Conservation (phyloP, 2,113 vertebrate species). For the Sander vitreus region DNA sequence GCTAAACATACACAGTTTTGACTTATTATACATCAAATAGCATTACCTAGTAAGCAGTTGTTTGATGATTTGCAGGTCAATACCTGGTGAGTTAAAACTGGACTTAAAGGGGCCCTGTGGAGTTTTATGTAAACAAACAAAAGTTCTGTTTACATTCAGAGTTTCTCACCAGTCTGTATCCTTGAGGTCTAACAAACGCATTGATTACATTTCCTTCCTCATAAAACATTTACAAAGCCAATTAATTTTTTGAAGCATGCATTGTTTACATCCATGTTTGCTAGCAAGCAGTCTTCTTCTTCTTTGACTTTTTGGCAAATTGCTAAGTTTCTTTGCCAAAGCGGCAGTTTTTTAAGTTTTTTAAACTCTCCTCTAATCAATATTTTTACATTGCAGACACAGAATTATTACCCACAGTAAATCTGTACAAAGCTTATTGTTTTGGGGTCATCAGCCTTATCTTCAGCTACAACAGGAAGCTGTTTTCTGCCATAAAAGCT, state of each 20-base stretch:
- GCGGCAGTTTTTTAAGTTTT: background rate
- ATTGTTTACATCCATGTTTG: background rate
- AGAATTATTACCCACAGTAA: background rate
- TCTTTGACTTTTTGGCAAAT: background rate
- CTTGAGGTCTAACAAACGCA: background rate
- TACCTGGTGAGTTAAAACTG: background rate
- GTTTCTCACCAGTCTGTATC: background rate
- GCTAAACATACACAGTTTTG: conserved; percentile 36
- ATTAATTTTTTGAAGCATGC: background rate
- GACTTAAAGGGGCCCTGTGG: background rate
- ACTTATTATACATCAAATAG: conserved; percentile 23
- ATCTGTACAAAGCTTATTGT: conserved; percentile 1
- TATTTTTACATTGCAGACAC: background rate
- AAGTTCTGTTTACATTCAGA: background rate
- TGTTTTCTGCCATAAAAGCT: background rate
- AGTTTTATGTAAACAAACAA: background rate
- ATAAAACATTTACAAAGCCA: background rate
- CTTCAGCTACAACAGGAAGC: background rate
- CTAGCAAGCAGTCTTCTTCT: background rate
- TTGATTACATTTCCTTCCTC: background rate
- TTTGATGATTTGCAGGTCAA: conserved; percentile 30
- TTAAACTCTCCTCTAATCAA: background rate
- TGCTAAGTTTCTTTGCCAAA: background rate
- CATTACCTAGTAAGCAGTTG: background rate
- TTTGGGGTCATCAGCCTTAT: background rate